Percentiles rank a stretch among this genome's conserved stretches.
These are phyloP conservation scores for Rotaria sp. DNA, from an alignment of 2,888 invertebrate genomes.

Conservation along the genomic window DNA sequence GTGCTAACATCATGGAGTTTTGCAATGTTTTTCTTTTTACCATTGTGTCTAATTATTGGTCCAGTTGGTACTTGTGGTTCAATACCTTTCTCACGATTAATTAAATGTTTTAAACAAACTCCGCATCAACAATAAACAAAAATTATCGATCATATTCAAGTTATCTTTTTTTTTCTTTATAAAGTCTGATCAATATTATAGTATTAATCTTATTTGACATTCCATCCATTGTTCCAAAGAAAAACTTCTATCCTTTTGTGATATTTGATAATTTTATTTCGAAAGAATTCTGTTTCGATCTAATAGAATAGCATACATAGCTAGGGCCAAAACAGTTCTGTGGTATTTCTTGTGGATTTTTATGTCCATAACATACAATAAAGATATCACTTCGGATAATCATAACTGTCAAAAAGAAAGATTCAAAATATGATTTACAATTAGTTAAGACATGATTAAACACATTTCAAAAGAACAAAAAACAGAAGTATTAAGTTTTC, in stretches of 20 bases:
- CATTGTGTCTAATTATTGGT: constrained; percentile 42
- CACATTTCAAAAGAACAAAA: too few relatives aligned
- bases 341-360: too few relatives aligned
- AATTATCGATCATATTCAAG: not conserved
- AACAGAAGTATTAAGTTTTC: too few relatives aligned
- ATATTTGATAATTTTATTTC: too few relatives aligned
- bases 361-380: too few relatives aligned
- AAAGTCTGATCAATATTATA: not conserved
- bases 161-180: not conserved
- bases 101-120: not conserved
- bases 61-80: constrained; percentile 40
- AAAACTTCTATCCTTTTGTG: too few relatives aligned
- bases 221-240: not conserved
- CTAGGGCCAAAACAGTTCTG: too few relatives aligned
- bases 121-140: not conserved
- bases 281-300: not conserved
- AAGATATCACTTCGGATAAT: too few relatives aligned
- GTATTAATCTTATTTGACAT: not conserved
- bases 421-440: too few relatives aligned
- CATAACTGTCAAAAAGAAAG: too few relatives aligned
- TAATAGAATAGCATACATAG: too few relatives aligned
- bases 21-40: constrained; percentile 50
- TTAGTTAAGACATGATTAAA: too few relatives aligned
- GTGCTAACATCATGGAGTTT: constrained; percentile 72
- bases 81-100: constrained; percentile 45